phyloP scores from a whole-genome alignment of 1,140 invertebrate species.

The Eufriesea mexicana region DNA sequence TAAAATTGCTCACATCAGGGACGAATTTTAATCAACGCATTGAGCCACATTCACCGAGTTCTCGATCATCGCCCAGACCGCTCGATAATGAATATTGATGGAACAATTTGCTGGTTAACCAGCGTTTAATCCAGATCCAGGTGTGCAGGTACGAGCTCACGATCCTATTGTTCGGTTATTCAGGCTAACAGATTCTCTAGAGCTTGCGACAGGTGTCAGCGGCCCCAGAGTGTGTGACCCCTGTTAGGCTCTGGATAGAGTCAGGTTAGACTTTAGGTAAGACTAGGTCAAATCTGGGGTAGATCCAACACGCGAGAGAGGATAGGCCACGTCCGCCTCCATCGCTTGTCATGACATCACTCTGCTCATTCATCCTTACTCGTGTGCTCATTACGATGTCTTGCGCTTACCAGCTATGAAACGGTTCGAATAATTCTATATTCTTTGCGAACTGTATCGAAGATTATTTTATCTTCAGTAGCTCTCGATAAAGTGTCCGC shows the following conservation, averaged over 20 bases:
- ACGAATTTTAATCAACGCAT: background rate
- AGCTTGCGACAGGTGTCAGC: constrained; percentile 53
- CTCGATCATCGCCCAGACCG: background rate
- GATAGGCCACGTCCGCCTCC: background rate
- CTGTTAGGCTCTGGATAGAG: constrained; percentile 28
- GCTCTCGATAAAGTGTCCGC: too few relatives aligned
- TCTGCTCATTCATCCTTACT: background rate
- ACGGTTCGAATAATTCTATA: too few relatives aligned
- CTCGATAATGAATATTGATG: constrained; percentile 21
- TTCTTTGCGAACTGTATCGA: too few relatives aligned
- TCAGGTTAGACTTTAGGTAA: constrained; percentile 15
- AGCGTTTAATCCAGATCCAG: constrained; percentile 33
- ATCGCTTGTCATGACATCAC: background rate
- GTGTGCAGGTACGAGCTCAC: constrained; percentile 11
- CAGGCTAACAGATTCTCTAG: constrained; percentile 40
- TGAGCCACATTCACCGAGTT: background rate
- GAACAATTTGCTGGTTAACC: constrained; percentile 31
- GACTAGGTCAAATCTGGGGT: constrained; percentile 29
- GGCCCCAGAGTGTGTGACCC: constrained; percentile 28
- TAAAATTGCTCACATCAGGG: too few relatives aligned
- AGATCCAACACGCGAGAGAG: background rate
- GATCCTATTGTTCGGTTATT: constrained; percentile 41
- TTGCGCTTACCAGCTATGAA: too few relatives aligned
- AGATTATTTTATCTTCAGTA: too few relatives aligned
- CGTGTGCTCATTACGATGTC: too few relatives aligned